A percentile compares a stretch with the other conserved stretches of the same genome.
Evolutionary conservation across 2,888 invertebrate species (phyloP).

Genomic region (Tetanocera ferruginea): DNA sequence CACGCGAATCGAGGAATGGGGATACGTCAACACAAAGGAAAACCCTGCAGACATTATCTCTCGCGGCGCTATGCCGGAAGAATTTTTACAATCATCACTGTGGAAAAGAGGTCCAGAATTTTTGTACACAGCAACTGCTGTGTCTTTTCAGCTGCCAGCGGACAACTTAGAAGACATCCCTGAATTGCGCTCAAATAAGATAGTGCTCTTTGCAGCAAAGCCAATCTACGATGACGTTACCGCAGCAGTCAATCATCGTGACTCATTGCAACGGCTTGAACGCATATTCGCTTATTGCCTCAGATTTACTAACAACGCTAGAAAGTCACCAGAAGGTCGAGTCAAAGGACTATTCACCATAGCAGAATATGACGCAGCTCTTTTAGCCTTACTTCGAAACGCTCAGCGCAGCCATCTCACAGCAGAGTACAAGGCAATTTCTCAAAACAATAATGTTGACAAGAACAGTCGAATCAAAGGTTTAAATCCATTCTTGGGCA

Average conservation of each 20-base stretch:
- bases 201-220: no score
- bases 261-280: no score
- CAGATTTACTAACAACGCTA: not conserved
- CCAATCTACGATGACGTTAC: no score
- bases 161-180: no score
- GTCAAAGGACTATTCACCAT: not conserved
- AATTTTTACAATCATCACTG: not conserved
- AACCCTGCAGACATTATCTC: conserved; percentile 40
- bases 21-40: conserved; percentile 32
- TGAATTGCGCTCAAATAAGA: no score
- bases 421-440: not conserved
- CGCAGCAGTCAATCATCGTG: no score
- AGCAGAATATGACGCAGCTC: not conserved
- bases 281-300: not conserved
- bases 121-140: no score
- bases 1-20: conserved; percentile 29
- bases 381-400: not conserved
- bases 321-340: not conserved
- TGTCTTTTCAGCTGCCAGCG: no score
- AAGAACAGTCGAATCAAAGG: not conserved
- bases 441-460: not conserved
- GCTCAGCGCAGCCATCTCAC: not conserved
- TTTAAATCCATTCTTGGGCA: not conserved
- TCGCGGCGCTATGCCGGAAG: no score
- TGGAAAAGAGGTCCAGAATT: not conserved